Conservation (phyloP, 1,140 invertebrate genomes). For the Lithobius niger region DNA sequence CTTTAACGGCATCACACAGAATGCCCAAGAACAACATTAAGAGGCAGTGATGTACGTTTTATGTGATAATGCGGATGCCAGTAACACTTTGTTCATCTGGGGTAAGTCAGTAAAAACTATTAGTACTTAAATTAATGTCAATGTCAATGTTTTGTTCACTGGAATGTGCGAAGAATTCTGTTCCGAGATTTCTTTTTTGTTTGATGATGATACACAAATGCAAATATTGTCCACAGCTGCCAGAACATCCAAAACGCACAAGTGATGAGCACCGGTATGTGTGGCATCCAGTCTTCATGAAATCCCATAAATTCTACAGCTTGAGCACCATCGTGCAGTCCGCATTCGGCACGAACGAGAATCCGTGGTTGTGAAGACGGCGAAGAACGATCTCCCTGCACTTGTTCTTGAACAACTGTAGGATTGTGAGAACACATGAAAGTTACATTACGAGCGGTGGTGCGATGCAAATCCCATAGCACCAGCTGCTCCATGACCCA, state of each 20-base stretch:
- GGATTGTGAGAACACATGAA: constrained; percentile 14
- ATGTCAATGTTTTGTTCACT: no score
- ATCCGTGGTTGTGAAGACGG: constrained; percentile 23
- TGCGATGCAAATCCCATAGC: constrained; percentile 19
- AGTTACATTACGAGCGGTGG: background rate
- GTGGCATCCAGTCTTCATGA: constrained; percentile 8
- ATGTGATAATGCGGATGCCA: no score
- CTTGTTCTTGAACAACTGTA: constrained; percentile 6
- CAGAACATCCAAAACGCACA: constrained; percentile 16
- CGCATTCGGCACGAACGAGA: constrained; percentile 25
- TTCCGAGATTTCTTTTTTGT: constrained; percentile 5
- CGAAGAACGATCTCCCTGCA: background rate
- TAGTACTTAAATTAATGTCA: no score
- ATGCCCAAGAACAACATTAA: no score
- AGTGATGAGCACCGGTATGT: constrained; percentile 16
- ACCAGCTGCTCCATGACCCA: constrained; percentile 54
- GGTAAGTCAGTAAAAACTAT: no score
- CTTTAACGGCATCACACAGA: no score
- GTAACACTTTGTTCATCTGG: no score
- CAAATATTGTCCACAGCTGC: constrained; percentile 6
- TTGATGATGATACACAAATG: constrained; percentile 32
- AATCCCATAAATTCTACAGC: constrained; percentile 18
- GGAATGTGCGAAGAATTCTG: background rate
- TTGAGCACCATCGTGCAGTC: constrained; percentile 19
- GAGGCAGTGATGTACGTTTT: no score